Conservation (phyloP, 2,888 invertebrate genomes). For the Cheilosia vernalis region DNA sequence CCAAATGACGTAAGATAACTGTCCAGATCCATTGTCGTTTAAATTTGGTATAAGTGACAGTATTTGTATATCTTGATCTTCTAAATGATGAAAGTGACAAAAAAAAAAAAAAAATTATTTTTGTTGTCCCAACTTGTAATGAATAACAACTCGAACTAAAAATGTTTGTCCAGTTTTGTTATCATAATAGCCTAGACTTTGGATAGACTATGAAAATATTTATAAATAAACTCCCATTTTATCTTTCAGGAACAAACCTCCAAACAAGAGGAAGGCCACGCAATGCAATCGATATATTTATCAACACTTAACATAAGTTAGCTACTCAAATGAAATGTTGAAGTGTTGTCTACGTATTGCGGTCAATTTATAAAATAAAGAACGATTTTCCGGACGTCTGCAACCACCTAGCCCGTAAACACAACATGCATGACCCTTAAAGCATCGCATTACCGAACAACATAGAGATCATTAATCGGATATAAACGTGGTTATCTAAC, state of each 20-base stretch:
- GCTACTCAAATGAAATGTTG: not conserved
- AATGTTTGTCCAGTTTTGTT: too few species aligned
- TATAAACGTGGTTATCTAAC: constrained; percentile 15
- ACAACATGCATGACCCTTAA: constrained; percentile 58
- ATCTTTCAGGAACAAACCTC: not conserved
- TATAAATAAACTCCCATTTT: not conserved
- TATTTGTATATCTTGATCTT: too few species aligned
- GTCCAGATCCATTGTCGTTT: too few species aligned
- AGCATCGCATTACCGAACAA: constrained; percentile 52
- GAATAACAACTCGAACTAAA: too few species aligned
- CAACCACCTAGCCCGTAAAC: constrained; percentile 15
- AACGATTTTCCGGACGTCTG: constrained; percentile 30
- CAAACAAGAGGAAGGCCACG: not conserved
- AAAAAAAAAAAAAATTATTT: too few species aligned
- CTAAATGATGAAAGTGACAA: too few species aligned
- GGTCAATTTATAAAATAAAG: constrained; percentile 20
- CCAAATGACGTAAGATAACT: too few species aligned
- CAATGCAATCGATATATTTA: not conserved
- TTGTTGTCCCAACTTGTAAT: too few species aligned
- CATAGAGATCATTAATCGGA: constrained; percentile 23
- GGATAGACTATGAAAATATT: not conserved
- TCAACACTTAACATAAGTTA: not conserved
- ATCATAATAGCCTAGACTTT: too few species aligned
- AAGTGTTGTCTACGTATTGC: constrained; percentile 8
- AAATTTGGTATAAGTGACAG: too few species aligned